Conservation (phyloP, 2,113 vertebrate genomes). For the Ceyx cyanopectus region DNA sequence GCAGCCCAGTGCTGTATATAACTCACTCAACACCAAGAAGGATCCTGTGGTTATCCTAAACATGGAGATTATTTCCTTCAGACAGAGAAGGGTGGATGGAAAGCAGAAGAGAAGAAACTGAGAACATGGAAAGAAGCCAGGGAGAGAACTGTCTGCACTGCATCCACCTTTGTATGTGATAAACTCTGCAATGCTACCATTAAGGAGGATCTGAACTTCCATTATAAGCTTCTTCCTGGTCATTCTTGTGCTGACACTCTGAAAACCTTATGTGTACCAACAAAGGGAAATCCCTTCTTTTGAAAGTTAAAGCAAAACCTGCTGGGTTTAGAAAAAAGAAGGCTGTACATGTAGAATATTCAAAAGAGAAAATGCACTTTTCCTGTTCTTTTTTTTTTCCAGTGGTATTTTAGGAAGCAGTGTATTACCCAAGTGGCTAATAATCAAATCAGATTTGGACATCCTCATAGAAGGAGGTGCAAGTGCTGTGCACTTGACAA, state of each 20-base stretch:
- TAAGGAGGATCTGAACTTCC: neutral
- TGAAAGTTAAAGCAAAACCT: neutral
- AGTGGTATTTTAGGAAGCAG: neutral
- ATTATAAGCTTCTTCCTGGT: neutral
- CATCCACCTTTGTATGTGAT: neutral
- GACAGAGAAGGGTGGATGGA: neutral
- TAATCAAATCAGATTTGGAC: neutral
- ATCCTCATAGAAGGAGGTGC: neutral
- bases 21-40: neutral
- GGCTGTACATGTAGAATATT: neutral
- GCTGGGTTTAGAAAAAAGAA: neutral
- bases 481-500: neutral
- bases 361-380: neutral
- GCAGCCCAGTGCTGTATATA: neutral
- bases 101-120: neutral
- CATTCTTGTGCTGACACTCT: neutral
- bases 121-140: neutral
- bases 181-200: neutral
- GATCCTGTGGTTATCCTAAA: neutral
- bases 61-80: neutral
- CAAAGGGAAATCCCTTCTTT: neutral
- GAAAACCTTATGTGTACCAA: neutral
- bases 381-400: neutral
- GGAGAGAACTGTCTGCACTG: neutral
- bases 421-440: neutral